phyloP scores from a whole-genome alignment of 2,797 vertebrate species.

The Leucoraja ocellata region DNA sequence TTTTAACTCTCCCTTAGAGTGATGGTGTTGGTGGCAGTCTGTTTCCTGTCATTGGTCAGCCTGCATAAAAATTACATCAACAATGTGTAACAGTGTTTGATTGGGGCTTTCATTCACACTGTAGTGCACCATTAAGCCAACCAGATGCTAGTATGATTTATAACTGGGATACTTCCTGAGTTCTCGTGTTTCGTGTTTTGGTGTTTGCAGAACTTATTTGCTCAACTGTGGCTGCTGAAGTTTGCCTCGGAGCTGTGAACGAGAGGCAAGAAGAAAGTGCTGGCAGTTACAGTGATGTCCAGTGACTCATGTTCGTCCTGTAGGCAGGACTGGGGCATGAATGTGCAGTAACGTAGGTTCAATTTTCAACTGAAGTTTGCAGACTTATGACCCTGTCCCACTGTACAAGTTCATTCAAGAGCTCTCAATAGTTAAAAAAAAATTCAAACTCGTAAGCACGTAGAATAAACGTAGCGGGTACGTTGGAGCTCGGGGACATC shows the following conservation, averaged over 20 bases:
- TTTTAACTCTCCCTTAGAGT: background rate
- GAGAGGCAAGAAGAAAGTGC: background rate
- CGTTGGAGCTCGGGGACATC: too few species aligned
- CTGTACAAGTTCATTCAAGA: too few species aligned
- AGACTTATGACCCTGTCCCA: too few species aligned
- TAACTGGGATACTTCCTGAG: background rate
- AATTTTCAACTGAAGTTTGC: background rate
- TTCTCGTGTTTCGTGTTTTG: too few species aligned
- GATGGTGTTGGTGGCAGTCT: background rate
- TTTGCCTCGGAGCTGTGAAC: background rate
- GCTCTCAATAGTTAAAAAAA: too few species aligned
- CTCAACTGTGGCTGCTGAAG: too few species aligned
- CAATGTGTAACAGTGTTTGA: background rate
- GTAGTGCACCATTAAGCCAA: background rate
- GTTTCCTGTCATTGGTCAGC: background rate
- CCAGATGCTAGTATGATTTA: background rate
- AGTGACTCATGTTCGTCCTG: background rate
- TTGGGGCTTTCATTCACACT: background rate
- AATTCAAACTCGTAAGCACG: too few species aligned
- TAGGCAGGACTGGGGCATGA: too few species aligned
- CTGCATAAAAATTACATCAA: background rate
- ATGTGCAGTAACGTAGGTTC: background rate
- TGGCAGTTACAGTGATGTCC: background rate
- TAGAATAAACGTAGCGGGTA: too few species aligned
- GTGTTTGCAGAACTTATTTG: background rate